Evolutionary conservation across 1,140 invertebrate genomes (phyloP), one percentile per base, ranked within the genome.

Genomic region (Brachystomella parvula): DNA sequence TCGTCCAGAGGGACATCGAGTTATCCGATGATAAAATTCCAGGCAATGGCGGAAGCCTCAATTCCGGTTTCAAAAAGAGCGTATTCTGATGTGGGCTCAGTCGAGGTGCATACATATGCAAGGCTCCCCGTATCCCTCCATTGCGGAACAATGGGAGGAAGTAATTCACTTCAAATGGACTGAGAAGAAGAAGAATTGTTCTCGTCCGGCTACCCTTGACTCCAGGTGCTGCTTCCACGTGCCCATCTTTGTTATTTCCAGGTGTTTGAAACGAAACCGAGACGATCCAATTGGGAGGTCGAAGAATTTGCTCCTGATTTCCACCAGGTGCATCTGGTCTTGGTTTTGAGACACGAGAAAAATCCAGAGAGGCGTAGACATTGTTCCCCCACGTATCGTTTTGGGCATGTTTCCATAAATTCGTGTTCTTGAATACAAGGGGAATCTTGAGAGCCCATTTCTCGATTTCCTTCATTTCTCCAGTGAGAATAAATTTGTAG

Each of bases 111-210:
- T 59, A 66, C 61, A 66, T 58, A 31, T 66, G 64, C 24, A 70
- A 58, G 1, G 29, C 6, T 2, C 24, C 47, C 26, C 21, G 39
- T 2, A 60, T 3, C n/a, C 3, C 28, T 15, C 61, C 60, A 6
- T 6, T 0, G 19, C 64, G 24, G 33, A 70, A 64, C 19, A 39
- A 0, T 12, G 29, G 21, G 6, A 67, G 60, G n/a, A 64, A 61
- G 17, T 44, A 17, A 24, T 70, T 63, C 6, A 47, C 69, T 53
- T 70, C 69, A 47, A 32, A 70, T 1, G 64, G 69, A 65, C 69
- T 70, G 0, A 70, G 29, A 2, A 68, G 53, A 21, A 68, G 58
- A 2, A 67, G 31, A 29, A 30, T 67, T 49, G 17, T 56, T 17
- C 29, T 26, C 2, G 26, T 2, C n/a, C 26, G 17, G 2, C 33